A percentile compares a stretch with the other conserved stretches of the same genome.
These are phyloP conservation scores for Operophtera brumata DNA, from an alignment of 2,888 invertebrate genomes.

Conservation along the genomic window DNA sequence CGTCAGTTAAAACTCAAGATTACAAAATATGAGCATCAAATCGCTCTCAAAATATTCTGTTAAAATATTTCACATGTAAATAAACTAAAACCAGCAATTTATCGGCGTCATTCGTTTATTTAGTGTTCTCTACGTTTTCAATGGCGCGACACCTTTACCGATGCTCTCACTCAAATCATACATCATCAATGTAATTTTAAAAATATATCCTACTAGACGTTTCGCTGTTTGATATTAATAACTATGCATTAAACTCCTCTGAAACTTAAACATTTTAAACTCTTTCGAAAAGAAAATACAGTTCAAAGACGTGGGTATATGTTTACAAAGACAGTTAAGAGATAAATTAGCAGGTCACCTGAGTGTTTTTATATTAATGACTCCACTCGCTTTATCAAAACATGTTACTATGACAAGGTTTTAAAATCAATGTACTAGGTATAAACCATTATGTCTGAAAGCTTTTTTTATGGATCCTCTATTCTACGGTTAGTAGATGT, in stretches of 20 bases:
- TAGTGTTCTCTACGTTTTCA: slow-evolving; percentile 38
- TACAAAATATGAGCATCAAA: slow-evolving; percentile 25
- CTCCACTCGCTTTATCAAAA: slow-evolving; percentile 19
- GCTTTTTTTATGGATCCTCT: slow-evolving; percentile 34
- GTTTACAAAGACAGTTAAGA: slow-evolving; percentile 33
- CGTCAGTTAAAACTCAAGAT: slow-evolving; percentile 27
- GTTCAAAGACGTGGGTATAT: neutral
- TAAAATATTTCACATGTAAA: slow-evolving; percentile 34
- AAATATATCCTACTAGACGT: neutral
- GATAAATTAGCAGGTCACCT: slow-evolving; percentile 65
- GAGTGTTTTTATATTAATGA: slow-evolving; percentile 56
- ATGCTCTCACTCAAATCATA: slow-evolving; percentile 52
- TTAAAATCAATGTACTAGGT: slow-evolving; percentile 20
- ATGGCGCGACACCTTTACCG: slow-evolving; percentile 40
- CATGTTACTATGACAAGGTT: slow-evolving; percentile 21
- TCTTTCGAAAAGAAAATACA: slow-evolving; percentile 5
- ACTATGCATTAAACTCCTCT: slow-evolving; percentile 4
- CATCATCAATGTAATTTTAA: slow-evolving; percentile 45
- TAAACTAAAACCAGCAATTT: slow-evolving; percentile 43
- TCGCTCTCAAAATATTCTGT: slow-evolving; percentile 28
- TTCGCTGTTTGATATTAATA: slow-evolving; percentile 14
- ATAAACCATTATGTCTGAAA: slow-evolving; percentile 28
- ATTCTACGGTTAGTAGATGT: slow-evolving; percentile 1
- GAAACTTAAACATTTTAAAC: slow-evolving; percentile 4
- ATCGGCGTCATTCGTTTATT: slow-evolving; percentile 43